Evolutionary conservation across 2,797 vertebrate genomes (phyloP).

Genomic region (Lophius americanus): DNA sequence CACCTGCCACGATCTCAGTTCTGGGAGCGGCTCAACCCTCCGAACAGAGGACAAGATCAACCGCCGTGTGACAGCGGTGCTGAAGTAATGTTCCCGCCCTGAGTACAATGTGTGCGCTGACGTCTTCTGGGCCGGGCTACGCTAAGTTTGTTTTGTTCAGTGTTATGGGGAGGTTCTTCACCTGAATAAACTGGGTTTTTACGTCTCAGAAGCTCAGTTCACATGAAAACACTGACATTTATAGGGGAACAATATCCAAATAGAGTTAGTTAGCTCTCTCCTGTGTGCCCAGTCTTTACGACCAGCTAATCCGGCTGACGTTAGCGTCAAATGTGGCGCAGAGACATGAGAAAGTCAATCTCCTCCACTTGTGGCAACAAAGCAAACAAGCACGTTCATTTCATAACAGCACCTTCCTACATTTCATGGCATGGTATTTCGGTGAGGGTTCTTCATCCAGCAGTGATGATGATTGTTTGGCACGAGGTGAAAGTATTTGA

Average conservation of each 20-base stretch:
- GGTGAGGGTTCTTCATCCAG: neutral
- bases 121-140: too few species aligned
- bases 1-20: too few species aligned
- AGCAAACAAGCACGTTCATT: neutral
- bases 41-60: too few species aligned
- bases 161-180: too few species aligned
- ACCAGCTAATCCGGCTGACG: neutral
- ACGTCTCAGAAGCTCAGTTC: too few species aligned
- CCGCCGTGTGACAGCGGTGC: too few species aligned
- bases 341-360: neutral
- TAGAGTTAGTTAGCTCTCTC: neutral
- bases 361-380: neutral
- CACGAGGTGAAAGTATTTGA: constrained; percentile 8
- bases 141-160: too few species aligned
- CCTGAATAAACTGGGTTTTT: too few species aligned
- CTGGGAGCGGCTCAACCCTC: too few species aligned
- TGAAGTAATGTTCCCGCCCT: too few species aligned
- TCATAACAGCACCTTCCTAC: neutral
- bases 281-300: neutral
- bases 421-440: neutral
- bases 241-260: neutral
- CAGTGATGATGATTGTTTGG: neutral
- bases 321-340: neutral
- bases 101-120: too few species aligned
- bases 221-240: neutral